Evolutionary conservation across 1,140 invertebrate genomes (phyloP), one percentile per base, ranked within the genome.

Genomic region (Odontomachus brunneus): DNA sequence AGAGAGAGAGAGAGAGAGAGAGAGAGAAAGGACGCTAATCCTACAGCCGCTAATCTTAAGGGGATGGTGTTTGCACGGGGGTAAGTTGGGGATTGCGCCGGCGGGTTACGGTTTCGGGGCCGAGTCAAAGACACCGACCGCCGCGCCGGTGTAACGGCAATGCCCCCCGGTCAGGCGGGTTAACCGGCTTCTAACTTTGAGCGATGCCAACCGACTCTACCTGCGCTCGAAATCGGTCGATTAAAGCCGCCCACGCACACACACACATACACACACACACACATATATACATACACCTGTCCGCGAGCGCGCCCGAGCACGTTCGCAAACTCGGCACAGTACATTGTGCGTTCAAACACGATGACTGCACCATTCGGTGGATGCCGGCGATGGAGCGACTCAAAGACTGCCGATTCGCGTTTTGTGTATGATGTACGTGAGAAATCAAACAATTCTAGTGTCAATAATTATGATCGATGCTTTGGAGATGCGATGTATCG

Each of bases 111-210:
- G 65, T 57, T 80, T 57, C 51, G 17, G 65, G 57, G 57, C 26
- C 33, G 44, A 74, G 69, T 74, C 78, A 82, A 74, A 82, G 78
- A 82, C 71, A 82, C 55, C 78, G 19, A 72, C 67, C 48, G 71
- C 26, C 48, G 71, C 19, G 48, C 44, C 38, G 26, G 24, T 73
- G 67, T 29, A 78, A 69, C 63, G 51, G 78, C 22, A 83, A 65
- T 83, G 81, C 57, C 60, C 72, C 60, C 49, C 38, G 60, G 81
- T 83, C 72, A 80, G 60, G 33, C 76, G 57, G 81, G 81, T 83
- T 83, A 83, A 83, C 72, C 81, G 81, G 71, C 51, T 83, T 22
- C 81, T 83, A 83, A 83, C 81, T 83, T 83, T 83, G 81, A 76
- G 48, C 59, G 59, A 72, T 19, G 66, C 38, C 38, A 29, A 57